Percentiles rank a stretch among this genome's conserved stretches.
Evolutionary conservation across 2,113 vertebrate species (phyloP).

Genomic region (Phaethon lepturus): DNA sequence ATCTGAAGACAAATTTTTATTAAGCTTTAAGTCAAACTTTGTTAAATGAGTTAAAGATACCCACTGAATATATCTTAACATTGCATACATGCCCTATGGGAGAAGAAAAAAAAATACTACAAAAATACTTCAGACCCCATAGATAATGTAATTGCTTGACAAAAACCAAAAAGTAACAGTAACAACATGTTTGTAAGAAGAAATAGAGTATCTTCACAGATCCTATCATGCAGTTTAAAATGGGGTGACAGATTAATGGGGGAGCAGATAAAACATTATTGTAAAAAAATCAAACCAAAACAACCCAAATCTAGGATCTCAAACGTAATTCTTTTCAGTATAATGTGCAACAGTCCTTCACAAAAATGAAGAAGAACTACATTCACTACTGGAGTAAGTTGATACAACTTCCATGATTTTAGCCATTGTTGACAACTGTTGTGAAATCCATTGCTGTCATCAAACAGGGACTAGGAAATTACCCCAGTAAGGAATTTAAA

Average conservation of each 20-base stretch:
- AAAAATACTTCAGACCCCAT: constrained; percentile 9
- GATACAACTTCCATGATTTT: neutral
- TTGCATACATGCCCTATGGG: neutral
- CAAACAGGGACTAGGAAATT: neutral
- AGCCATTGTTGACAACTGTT: neutral
- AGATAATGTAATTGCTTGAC: neutral
- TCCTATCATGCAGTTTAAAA: neutral
- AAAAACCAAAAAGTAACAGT: neutral
- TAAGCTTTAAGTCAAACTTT: constrained; percentile 57
- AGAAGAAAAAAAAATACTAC: neutral
- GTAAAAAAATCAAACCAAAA: neutral
- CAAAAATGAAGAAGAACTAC: neutral
- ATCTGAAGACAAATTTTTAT: constrained; percentile 59
- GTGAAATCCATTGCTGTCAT: neutral
- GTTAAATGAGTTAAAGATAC: constrained; percentile 48
- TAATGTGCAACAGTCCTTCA: neutral
- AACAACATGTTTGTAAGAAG: neutral
- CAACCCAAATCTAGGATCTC: neutral
- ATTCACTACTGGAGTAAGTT: neutral
- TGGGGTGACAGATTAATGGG: no score
- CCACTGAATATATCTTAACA: constrained; percentile 29
- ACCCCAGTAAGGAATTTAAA: neutral
- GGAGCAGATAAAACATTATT: neutral
- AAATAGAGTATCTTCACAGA: neutral
- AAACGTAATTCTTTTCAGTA: neutral